Percentiles rank a stretch among this genome's conserved stretches.
Evolutionary conservation across 2,888 invertebrate species (phyloP).

Genomic region (Harpalus rufipes): DNA sequence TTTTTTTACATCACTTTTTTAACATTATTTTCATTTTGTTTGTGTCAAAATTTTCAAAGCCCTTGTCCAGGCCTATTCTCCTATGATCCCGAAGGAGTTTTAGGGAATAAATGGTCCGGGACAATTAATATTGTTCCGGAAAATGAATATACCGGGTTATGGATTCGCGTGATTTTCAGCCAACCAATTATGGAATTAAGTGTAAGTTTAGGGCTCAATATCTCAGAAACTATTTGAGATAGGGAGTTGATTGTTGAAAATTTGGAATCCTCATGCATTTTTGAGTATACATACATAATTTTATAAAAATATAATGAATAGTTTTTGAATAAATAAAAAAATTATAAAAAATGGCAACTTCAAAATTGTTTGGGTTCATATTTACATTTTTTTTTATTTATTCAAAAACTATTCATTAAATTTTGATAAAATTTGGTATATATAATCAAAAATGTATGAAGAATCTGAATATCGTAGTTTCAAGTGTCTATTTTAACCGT

Average conservation of each 20-base stretch:
- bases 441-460: too few relatives aligned
- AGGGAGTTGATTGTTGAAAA: not conserved
- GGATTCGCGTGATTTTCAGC: constrained; percentile 47
- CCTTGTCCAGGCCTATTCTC: constrained; percentile 82
- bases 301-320: too few relatives aligned
- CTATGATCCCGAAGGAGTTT: constrained; percentile 79
- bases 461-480: too few relatives aligned
- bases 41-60: not conserved
- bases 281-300: not conserved
- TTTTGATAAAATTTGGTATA: too few relatives aligned
- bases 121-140: constrained; percentile 78
- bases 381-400: too few relatives aligned
- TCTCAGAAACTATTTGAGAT: not conserved
- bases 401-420: too few relatives aligned
- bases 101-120: constrained; percentile 82
- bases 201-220: constrained; percentile 35
- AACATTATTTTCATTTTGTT: not conserved
- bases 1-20: too few relatives aligned
- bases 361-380: too few relatives aligned
- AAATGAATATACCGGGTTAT: constrained; percentile 28
- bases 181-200: constrained; percentile 28
- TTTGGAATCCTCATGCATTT: not conserved
- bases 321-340: too few relatives aligned
- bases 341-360: too few relatives aligned
- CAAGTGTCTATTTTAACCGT: too few relatives aligned